Evolutionary conservation across 2,113 vertebrate genomes (phyloP).

Genomic region (Dolichallabes microphthalmus): DNA sequence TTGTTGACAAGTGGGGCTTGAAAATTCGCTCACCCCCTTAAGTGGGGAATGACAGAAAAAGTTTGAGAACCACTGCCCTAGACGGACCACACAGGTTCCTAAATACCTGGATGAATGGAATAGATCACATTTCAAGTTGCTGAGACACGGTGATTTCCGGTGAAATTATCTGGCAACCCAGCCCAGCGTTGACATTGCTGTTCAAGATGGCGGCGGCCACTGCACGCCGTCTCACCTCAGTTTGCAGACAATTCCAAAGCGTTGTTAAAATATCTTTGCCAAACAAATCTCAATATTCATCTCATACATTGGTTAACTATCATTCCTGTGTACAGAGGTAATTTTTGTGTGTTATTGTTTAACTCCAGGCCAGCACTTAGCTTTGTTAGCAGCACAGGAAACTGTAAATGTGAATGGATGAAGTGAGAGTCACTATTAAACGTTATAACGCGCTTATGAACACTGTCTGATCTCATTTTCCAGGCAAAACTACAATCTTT

Average conservation of each 20-base stretch:
- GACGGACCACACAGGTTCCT: too few relatives aligned
- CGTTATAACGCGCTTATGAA: background rate
- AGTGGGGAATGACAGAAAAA: too few relatives aligned
- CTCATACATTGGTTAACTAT: constrained; percentile 16
- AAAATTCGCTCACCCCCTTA: too few relatives aligned
- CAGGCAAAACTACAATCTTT: constrained; percentile 9
- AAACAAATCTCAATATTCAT: constrained; percentile 35
- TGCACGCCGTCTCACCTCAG: constrained; percentile 62
- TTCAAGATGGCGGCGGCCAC: constrained; percentile 74
- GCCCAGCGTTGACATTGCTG: constrained; percentile 45
- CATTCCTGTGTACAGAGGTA: constrained; percentile 61
- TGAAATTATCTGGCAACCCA: constrained; percentile 33
- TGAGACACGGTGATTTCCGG: background rate
- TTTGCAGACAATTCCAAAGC: constrained; percentile 73
- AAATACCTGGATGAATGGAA: too few relatives aligned
- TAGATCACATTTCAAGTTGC: too few relatives aligned
- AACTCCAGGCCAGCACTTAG: background rate
- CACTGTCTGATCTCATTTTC: background rate
- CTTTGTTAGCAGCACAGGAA: background rate
- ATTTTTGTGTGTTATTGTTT: background rate
- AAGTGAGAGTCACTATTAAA: background rate
- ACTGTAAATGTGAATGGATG: too few relatives aligned
- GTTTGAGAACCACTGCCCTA: too few relatives aligned
- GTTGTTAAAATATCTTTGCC: constrained; percentile 62
- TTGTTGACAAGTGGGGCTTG: too few relatives aligned